Evolutionary conservation across 2,888 invertebrate species (phyloP), one percentile per base, ranked within the genome.

Genomic region (Drosophila pseudotalamancana): DNA sequence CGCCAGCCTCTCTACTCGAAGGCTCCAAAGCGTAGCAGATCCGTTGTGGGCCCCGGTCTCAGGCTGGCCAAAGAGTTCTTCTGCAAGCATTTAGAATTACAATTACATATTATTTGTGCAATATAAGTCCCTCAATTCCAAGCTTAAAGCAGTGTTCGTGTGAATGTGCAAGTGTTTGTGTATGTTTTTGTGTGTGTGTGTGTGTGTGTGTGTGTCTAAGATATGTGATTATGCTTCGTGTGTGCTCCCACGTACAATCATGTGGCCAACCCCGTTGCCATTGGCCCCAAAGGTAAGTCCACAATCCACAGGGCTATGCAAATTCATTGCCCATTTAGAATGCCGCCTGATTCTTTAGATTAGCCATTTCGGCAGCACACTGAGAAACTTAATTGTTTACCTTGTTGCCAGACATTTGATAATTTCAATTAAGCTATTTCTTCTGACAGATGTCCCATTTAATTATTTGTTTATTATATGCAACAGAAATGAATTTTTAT

Each of bases 21-120:
- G 53, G 88, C 84, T 54, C 82, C 86, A 29, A 83, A 87, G 40
- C 82, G 88, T 42, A 86, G 73, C 61, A 87, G 66, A 11, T 83
- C 88, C 71, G 77, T 67, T 18, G 87, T 43, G 29, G 72, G 69
- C 61, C 60, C 72, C 40, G 85, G 79, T 79, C 87, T 54, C 56
- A 65, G 56, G 55, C 75, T 70, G 63, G 78, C 87, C 85, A 81
- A 42, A 18, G 79, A 79, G 49, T 85, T 81, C 79, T 79, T 87
- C 87, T 81, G 81, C 59, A 81, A 81, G 61, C 87, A 84, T 78
- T 85, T 69, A 71, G 50, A 78, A 71, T 77, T 55, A 64, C 78
- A 87, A 71, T 74, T 82, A 59, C 55, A 66, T 37, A 63, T 46
- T 64, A 64, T 65, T 32, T 66, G 35, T 23, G 31, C 25, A 43